Base-by-base conservation (phyloP, 2,113 vertebrate species). In the Pica pica region DNA sequence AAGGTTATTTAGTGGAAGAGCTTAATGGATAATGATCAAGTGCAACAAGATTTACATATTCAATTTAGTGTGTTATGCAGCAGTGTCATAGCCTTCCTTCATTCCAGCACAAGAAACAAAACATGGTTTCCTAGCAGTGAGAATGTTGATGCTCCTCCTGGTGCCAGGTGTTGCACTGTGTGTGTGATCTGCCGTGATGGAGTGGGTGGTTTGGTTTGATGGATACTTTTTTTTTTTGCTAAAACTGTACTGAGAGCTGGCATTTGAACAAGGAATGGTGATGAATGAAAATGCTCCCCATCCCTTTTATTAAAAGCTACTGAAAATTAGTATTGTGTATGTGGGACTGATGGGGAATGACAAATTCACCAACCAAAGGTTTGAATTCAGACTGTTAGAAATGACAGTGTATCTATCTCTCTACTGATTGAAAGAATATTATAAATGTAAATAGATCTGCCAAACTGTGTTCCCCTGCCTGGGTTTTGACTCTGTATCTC, bases 151-250 rank as follows among this genome's bases (percentile, higher is more conserved):
- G 31, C 49, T 75, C 18, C 39, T 67, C 64, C 67, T 53, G 0
- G 0, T 60, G 49, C 53, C 53, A 27, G 44, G 61, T 75, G 19
- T 23, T 5, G 20, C 35, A 12, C 13, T 28, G 13, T 0, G 2
- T 23, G 9, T 63, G 7, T 57, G 35, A 71, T 79, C 47, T 52
- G 31, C 46, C 59, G 52, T 59, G 37, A 26, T 52, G 39, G 17
- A 10, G 11, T 53, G 27, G 7, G 19, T 83, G 28, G 9, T 19
- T 88, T 76, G 27, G 21, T 89, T 53, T 81, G 31, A 49, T 56
- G 12, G 53, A 39, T 61, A 20, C 16, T 24, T 20, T 20, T 42
- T 35, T 56, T 63, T 68, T 42, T 74, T 35, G 4, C 49, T 61
- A 37, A 60, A 90, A 28, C 35, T 47, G 12, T 71, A 19, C n/a